phyloP scores from a whole-genome alignment of 2,113 vertebrate genomes.

The Piliocolobus tephrosceles region DNA sequence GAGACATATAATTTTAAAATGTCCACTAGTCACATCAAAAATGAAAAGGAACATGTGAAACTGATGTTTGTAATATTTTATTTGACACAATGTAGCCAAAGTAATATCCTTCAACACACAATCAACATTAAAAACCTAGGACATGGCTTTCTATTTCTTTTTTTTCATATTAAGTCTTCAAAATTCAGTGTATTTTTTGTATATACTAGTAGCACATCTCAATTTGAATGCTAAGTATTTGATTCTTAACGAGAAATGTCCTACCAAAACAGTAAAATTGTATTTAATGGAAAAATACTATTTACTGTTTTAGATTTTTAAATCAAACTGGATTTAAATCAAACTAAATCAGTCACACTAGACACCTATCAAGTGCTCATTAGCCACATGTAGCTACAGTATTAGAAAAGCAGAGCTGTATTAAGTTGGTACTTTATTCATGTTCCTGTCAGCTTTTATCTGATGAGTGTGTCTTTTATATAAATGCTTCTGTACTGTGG shows the following conservation, averaged over 20 bases:
- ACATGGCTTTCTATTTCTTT: not conserved
- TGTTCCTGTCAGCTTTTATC: not conserved
- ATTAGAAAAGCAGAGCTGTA: not conserved
- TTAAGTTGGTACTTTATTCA: not conserved
- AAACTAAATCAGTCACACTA: not conserved
- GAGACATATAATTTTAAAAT: not conserved
- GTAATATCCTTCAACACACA: not conserved
- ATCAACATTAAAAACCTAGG: not conserved
- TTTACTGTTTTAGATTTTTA: not conserved
- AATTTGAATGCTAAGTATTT: not conserved
- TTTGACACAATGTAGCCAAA: not conserved
- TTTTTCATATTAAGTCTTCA: not conserved
- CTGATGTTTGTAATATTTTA: not conserved
- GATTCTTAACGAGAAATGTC: not conserved
- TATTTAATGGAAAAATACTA: constrained; percentile 23
- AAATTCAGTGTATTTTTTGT: not conserved
- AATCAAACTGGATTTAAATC: not conserved
- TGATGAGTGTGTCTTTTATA: not conserved
- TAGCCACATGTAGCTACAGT: not conserved
- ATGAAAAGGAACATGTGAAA: not conserved
- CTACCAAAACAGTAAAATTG: not conserved
- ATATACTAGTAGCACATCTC: not conserved
- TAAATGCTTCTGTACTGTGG: not conserved
- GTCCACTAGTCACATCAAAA: not conserved
- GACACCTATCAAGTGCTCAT: not conserved